These are phyloP conservation scores for Forbesichthys papilliferus DNA, from an alignment of 2,113 vertebrate genomes.

Conservation along the genomic window DNA sequence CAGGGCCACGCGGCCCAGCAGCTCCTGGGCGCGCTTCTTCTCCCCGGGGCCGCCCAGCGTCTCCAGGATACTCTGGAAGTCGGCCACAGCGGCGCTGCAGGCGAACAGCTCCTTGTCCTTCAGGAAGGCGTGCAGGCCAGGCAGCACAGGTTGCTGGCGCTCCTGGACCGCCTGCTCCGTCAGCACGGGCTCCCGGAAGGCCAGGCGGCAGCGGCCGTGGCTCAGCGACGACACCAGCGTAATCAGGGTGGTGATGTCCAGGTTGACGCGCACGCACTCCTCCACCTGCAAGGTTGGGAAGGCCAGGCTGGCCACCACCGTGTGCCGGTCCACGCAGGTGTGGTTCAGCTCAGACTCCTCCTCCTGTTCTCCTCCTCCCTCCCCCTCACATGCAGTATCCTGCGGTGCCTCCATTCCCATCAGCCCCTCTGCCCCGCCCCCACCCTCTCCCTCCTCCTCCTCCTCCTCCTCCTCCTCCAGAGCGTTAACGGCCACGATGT, in stretches of 20 bases:
- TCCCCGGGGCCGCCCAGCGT: constrained; percentile 89
- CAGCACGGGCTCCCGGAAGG: constrained; percentile 91
- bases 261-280: constrained; percentile 85
- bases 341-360: constrained; percentile 66
- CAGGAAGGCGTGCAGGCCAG: constrained; percentile 88
- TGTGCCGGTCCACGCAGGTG: constrained; percentile 83
- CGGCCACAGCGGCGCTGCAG: constrained; percentile 88
- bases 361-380: constrained; percentile 50
- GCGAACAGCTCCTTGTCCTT: constrained; percentile 90
- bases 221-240: constrained; percentile 91
- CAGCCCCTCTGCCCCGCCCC: constrained; percentile 19
- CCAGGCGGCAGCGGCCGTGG: constrained; percentile 86
- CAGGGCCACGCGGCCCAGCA: constrained; percentile 81
- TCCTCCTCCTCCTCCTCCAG: constrained; percentile 57
- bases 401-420: background rate
- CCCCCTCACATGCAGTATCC: background rate
- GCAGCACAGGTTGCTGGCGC: constrained; percentile 84
- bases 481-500: constrained; percentile 86
- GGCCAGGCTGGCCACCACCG: constrained; percentile 83
- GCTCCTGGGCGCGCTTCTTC: constrained; percentile 80
- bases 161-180: constrained; percentile 94
- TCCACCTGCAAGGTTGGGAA: constrained; percentile 88
- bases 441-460: constrained; percentile 28
- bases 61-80: constrained; percentile 90
- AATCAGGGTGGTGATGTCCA: constrained; percentile 96